Percentiles rank a stretch among this genome's conserved stretches.
Evolutionary conservation across 2,113 vertebrate genomes (phyloP).

Genomic region (Aptenodytes forsteri): DNA sequence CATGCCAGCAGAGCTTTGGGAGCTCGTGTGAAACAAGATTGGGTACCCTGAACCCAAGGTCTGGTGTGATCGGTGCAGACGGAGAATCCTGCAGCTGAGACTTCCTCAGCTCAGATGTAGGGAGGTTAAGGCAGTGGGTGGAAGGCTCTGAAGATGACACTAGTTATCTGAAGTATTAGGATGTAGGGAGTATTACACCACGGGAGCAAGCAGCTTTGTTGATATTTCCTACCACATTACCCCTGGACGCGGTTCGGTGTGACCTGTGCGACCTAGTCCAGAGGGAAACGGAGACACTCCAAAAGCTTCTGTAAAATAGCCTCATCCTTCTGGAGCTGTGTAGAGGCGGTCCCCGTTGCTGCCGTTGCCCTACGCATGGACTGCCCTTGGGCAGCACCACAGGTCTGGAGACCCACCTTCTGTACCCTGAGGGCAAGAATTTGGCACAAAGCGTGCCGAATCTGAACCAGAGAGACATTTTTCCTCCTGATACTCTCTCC

Average conservation of each 20-base stretch:
- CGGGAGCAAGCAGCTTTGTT: not conserved
- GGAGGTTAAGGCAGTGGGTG: not conserved
- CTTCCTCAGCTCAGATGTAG: not conserved
- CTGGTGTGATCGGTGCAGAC: not conserved
- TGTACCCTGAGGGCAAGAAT: not conserved
- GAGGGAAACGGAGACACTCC: fast-evolving
- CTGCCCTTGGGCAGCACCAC: not conserved
- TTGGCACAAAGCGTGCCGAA: not conserved
- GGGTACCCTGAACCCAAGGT: not conserved
- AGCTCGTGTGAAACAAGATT: not conserved
- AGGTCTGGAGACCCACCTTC: not conserved
- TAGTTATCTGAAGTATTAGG: not conserved
- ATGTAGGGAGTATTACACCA: not conserved
- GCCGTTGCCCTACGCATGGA: not conserved
- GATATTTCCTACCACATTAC: not conserved
- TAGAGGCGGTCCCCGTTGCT: fast-evolving
- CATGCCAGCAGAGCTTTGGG: not conserved
- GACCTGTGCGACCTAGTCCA: not conserved
- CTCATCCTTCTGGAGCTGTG: not conserved
- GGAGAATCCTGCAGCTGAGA: not conserved
- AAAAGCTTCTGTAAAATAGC: not conserved
- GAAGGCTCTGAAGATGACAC: not conserved
- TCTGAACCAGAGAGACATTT: not conserved
- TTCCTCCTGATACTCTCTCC: not conserved
- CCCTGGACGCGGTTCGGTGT: fast-evolving